Base-by-base conservation (phyloP, 2,888 invertebrate genomes). In the Notodonta ziczac region DNA sequence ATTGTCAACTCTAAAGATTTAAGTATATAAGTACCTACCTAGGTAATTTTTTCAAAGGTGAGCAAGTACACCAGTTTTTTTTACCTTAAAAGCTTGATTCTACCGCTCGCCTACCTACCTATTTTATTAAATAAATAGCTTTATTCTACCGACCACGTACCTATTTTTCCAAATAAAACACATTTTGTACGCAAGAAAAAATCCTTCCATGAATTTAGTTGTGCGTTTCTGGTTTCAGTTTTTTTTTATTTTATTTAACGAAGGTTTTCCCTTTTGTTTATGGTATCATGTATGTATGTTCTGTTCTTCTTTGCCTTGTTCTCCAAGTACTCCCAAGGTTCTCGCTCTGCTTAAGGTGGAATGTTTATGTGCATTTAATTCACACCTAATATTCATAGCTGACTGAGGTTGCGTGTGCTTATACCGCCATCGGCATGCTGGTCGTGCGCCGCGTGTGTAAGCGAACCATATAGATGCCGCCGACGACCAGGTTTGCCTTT, bases 381-480 rank as follows among this genome's bases (percentile, higher is more conserved):
- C 66, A 69, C 70, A 73, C 67, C 72, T 81, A 73, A 73, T 76
- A 82, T 80, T 77, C 76, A 71, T 71, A 70, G 63, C 67, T 69
- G 73, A 73, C 59, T 63, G 68, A 61, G 63, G 74, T 76, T 76
- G 70, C 63, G 71, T 70, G 67, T 67, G 67, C 71, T 61, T 78
- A 66, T 61, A 62, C 35, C 60, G 62, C 62, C 54, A 82, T 90
- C 80, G 76, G 73, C 75, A 90, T 89, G 83, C 90, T 62, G 54
- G 60, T 63, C 68, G 74, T 73, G 73, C 77, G 76, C 69, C 59
- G 55, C 64, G 72, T 62, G 77, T 74, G 80, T 86, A 86, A 87
- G 73, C 82, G 83, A 82, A 78, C 86, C 79, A 87, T 89, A 84
- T 78, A 82, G 78, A 87, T 85, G 83, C 86, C 73, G 65, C 67